Base-by-base conservation (phyloP, 2,888 invertebrate species). In the Nemoura dubitans region DNA sequence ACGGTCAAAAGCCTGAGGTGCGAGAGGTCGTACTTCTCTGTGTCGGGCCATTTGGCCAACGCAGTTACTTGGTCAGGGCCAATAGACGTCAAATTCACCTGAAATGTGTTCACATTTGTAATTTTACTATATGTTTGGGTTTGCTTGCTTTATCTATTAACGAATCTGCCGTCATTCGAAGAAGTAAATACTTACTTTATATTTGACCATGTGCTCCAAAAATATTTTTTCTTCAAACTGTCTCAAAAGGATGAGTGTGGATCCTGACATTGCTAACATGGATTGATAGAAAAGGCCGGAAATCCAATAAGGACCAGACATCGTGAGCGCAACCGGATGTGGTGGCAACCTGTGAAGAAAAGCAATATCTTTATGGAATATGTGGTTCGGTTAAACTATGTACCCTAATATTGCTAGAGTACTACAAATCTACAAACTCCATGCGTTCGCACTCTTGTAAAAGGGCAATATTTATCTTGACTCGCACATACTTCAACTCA, bases 1-100 rank as follows among this genome's bases (percentile, higher is more conserved):
- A 90, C 89, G 10, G 91, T 88, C 36, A 92, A 88, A 6, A 89
- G 89, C 25, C 90, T 89, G 6, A 93, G 87, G 26, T 89, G 90
- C 14, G 90, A 90, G 7, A 93, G 89, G 88, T 93, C 91, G 88
- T 90, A 92, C 30, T 91, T 90, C 27, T 89, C 89, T 29, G 92
- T 91, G 43, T 91, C 87, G 0, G 92, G 92, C 88, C 92, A 91
- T 88, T 92, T 92, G 25, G 92, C 91, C 86, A 93, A 89, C 88
- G 92, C 92, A 42, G 92, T 90, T 59, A 92, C 89, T 76, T 93
- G 90, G 0, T 93, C 93, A 0, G 93, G 93, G 0, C 93, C 93
- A 5, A 92, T 88, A 81, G 91, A 91, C 5, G 92, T 88, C 27
- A 90, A 88, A 3, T 90, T 90, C 0, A 92, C 90, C 92, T 92